These are phyloP conservation scores for Conus ventricosus DNA, from an alignment of 1,140 invertebrate species.

Conservation along the genomic window DNA sequence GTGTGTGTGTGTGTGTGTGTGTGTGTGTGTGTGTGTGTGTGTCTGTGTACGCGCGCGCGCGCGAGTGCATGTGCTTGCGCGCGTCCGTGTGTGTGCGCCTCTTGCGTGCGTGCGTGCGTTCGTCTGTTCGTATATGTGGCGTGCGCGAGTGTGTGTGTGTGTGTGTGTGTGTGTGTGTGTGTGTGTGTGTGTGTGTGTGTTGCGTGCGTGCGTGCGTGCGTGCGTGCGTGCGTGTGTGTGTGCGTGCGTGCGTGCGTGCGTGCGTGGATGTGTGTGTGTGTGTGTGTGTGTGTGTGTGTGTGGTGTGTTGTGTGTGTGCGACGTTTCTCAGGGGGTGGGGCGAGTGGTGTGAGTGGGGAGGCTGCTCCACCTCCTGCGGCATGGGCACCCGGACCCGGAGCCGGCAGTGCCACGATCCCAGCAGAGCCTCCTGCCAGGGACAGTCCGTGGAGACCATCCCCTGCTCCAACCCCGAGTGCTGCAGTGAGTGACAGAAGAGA, in stretches of 20 bases:
- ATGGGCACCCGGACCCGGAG: constrained; percentile 32
- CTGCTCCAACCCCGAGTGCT: constrained; percentile 42
- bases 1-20: background rate
- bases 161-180: too few species aligned
- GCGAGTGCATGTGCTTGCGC: too few species aligned
- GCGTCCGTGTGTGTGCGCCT: too few species aligned
- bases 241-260: too few species aligned
- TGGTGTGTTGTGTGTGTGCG: background rate
- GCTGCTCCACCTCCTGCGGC: constrained; percentile 43
- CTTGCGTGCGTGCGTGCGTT: too few species aligned
- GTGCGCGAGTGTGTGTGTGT: too few species aligned
- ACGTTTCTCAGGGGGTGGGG: constrained; percentile 49
- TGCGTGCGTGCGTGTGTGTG: background rate
- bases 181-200: background rate
- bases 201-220: too few species aligned
- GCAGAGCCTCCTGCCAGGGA: constrained; percentile 61
- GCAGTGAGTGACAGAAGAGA: constrained; percentile 10
- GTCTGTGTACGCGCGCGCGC: too few species aligned
- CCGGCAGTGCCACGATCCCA: constrained; percentile 46
- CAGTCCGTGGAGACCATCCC: constrained; percentile 40
- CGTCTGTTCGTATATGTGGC: too few species aligned
- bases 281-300: background rate
- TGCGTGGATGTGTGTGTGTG: too few species aligned
- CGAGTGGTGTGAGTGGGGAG: constrained; percentile 47
- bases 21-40: background rate